A percentile compares a stretch with the other conserved stretches of the same genome.
phyloP scores from a whole-genome alignment of 2,113 vertebrate genomes.

The Microcebus tavaratra region DNA sequence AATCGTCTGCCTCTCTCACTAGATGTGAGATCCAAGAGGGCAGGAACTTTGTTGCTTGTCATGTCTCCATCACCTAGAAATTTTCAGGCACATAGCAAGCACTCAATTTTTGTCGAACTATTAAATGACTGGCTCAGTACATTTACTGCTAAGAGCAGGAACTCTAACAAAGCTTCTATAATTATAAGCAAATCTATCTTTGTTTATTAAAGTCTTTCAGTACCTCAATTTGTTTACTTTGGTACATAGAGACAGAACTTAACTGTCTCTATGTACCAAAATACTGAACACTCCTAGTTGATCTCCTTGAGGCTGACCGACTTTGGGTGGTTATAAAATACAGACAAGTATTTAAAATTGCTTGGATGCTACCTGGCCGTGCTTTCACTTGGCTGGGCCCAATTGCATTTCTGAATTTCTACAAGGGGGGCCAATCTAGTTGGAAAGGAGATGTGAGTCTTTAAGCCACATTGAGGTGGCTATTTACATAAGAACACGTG shows the following conservation, averaged over 20 bases:
- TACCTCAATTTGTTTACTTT: not conserved
- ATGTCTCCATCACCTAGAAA: not conserved
- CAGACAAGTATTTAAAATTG: not conserved
- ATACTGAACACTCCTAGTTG: not conserved
- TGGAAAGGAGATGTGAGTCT: not conserved
- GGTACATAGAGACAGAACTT: not conserved
- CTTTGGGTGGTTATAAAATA: not conserved
- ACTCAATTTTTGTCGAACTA: not conserved
- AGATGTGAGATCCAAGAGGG: not conserved
- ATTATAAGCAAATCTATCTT: not conserved
- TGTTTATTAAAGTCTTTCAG: slow-evolving; percentile 21
- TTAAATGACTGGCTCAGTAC: not conserved
- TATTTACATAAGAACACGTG: not conserved
- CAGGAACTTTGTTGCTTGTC: not conserved
- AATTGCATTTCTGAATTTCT: not conserved
- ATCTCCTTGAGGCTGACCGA: not conserved
- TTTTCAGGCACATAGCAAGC: not conserved
- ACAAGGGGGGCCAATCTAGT: not conserved
- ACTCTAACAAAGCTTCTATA: not conserved
- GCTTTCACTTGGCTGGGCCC: not conserved
- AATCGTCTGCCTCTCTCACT: not conserved
- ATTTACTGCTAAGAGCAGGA: not conserved
- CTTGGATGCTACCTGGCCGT: not conserved
- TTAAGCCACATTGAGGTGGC: not conserved
- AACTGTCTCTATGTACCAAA: not conserved